A percentile compares a stretch with the other conserved stretches of the same genome.
These are phyloP conservation scores for Lasioglossum baleicum DNA, from an alignment of 1,140 invertebrate species.

Conservation along the genomic window DNA sequence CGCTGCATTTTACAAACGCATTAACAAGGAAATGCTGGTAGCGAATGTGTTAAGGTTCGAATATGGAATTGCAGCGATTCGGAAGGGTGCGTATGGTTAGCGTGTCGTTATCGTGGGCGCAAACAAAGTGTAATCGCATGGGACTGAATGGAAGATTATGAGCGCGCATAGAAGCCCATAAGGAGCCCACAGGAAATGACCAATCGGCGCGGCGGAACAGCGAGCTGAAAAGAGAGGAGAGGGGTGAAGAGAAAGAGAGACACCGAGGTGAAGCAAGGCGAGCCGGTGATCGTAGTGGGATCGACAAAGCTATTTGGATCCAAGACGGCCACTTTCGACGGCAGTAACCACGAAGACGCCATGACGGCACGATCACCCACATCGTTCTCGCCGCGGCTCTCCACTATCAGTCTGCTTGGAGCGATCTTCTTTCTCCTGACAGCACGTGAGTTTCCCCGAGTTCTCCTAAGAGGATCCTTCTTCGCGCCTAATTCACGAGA, in stretches of 20 bases:
- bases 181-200: slow-evolving; percentile 6
- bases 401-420: slow-evolving; percentile 66
- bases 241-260: slow-evolving; percentile 37
- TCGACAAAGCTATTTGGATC: slow-evolving; percentile 73
- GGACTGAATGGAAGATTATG: no score
- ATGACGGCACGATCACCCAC: slow-evolving; percentile 77
- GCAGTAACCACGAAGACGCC: slow-evolving; percentile 78
- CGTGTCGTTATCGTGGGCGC: no score
- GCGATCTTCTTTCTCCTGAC: slow-evolving; percentile 68
- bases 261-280: slow-evolving; percentile 65
- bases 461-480: no score
- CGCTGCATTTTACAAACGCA: no score
- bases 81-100: no score
- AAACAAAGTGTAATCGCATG: no score
- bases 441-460: slow-evolving; percentile 70
- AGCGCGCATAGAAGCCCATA: background rate
- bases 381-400: slow-evolving; percentile 67
- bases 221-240: slow-evolving; percentile 25
- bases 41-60: no score
- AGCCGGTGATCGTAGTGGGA: slow-evolving; percentile 74
- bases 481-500: no score
- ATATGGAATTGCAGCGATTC: no score
- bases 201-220: slow-evolving; percentile 7
- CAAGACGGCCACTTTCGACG: slow-evolving; percentile 71
- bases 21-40: no score